Conservation (phyloP, 2,888 invertebrate genomes). For the Catocala fraxini region DNA sequence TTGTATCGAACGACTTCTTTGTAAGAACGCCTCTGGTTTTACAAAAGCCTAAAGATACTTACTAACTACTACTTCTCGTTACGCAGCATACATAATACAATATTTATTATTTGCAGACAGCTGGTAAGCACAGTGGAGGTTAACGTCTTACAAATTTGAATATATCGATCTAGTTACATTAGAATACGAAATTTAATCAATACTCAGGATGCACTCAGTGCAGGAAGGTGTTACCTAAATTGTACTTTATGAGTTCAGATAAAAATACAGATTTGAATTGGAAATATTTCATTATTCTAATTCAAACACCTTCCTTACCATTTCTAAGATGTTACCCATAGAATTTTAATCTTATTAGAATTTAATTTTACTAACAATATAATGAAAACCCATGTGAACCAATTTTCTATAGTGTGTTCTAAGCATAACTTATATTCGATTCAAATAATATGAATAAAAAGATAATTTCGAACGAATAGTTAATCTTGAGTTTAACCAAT, state of each 20-base stretch:
- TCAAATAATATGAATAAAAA: conserved; percentile 23
- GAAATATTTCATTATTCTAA: conserved; percentile 36
- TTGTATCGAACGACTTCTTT: no score
- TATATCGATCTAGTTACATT: no score
- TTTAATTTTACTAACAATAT: conserved; percentile 26
- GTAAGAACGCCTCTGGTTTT: no score
- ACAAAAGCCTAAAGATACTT: no score
- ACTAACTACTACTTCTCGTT: no score
- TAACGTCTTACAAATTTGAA: no score
- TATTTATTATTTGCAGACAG: no score
- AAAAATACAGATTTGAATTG: conserved; percentile 31
- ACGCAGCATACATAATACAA: no score
- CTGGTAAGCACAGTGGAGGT: no score
- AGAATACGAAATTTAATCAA: no score
- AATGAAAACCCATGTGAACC: conserved; percentile 40
- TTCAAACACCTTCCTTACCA: conserved; percentile 26
- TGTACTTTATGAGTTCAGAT: not conserved
- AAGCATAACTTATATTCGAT: conserved; percentile 16
- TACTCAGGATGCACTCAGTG: no score
- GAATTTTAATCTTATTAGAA: conserved; percentile 33
- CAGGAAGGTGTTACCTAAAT: no score
- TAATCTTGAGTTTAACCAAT: conserved; percentile 10
- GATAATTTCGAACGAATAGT: conserved; percentile 8
- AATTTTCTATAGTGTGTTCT: conserved; percentile 24
- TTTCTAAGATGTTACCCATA: conserved; percentile 16